Evolutionary conservation across 2,113 vertebrate genomes (phyloP), one percentile per base, ranked within the genome.

Genomic region (Sander lucioperca): DNA sequence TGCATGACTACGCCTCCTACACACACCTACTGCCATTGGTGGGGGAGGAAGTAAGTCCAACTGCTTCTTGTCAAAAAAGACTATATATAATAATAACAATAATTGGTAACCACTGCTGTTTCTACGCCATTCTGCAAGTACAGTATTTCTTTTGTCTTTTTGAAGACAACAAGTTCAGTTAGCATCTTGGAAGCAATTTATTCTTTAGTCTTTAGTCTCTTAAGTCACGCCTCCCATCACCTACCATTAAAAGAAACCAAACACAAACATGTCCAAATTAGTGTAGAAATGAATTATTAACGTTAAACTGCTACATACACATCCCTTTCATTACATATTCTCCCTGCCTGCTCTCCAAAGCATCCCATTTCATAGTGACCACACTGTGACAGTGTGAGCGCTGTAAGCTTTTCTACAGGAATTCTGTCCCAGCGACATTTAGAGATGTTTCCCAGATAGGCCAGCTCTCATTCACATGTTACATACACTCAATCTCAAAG

Each of bases 391-490:
- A 0, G 18, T 58, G 51, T 53, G 50, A 54, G 70, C 12, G 6
- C 15, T 48, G 69, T 45, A 51, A 58, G 65, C 39, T 80, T 73
- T 73, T 82, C 69, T 56, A 14, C 23, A 71, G 67, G 53, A 80
- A 66, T 50, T 69, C 13, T 70, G 30, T 57, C n/a, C 4, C 57
- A 30, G 69, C n/a, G 12, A 82, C 1, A 33, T 71, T 77, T 73
- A 11, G 56, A 76, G 25, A 61, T 79, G 76, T 54, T 36, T 75
- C 56, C 25, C 69, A 61, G 63, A 82, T 59, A 56, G 57, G 36
- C 83, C 72, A 4, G 67, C 77, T 88, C 81, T 56, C 83, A 81
- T 47, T 92, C 86, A 86, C 59, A 67, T 27, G 84, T 86, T 82
- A 63, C 36, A 74, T 56, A 69, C 43, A 23, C 74, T 88, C 50